A percentile compares a stretch with the other conserved stretches of the same genome.
phyloP scores from a whole-genome alignment of 2,888 invertebrate species.

The Eubasilissa splendida region DNA sequence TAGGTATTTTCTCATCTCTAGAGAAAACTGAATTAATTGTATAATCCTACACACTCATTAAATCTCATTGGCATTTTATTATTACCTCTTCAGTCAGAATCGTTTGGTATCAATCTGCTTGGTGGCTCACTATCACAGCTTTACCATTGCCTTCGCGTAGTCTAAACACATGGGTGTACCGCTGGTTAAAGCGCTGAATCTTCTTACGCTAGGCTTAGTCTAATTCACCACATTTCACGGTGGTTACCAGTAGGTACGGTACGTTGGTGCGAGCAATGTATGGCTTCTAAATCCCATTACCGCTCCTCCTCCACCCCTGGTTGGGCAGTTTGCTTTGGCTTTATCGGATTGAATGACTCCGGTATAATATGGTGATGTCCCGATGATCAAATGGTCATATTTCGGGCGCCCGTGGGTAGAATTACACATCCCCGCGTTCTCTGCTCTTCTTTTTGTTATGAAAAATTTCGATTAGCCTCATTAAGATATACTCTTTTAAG shows the following conservation, averaged over 20 bases:
- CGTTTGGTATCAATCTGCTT: no score
- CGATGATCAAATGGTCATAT: neutral
- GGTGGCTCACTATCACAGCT: no score
- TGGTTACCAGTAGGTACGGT: neutral
- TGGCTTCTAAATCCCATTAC: slow-evolving; percentile 2
- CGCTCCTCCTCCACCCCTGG: neutral
- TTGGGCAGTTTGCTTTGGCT: no score
- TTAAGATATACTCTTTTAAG: no score
- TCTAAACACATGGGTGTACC: no score
- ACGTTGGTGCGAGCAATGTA: neutral
- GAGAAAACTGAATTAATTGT: no score
- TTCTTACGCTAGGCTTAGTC: neutral
- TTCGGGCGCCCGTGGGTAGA: neutral
- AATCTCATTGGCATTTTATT: no score
- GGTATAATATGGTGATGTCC: neutral
- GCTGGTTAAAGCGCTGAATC: neutral
- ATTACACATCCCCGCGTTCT: slow-evolving; percentile 4
- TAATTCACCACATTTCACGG: neutral
- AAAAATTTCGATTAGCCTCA: no score
- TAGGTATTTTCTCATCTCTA: no score
- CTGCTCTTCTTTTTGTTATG: neutral
- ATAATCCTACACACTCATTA: no score
- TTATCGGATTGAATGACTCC: neutral
- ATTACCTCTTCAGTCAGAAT: no score
- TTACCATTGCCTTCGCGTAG: no score